phyloP scores from a whole-genome alignment of 2,113 vertebrate genomes.

The Chamaea fasciata region DNA sequence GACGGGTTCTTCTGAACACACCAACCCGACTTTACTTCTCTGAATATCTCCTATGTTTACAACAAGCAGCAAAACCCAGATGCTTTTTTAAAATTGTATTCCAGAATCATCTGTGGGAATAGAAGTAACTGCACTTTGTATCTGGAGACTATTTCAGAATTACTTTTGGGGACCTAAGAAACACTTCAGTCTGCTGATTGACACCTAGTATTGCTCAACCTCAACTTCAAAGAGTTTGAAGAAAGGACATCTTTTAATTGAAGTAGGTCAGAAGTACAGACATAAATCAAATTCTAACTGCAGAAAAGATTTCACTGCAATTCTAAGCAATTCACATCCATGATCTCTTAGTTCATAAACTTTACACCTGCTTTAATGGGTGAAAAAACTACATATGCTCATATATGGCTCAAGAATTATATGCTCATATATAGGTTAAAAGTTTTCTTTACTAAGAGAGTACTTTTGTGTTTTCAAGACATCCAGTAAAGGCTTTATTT shows the following conservation, averaged over 20 bases:
- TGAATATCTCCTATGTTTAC: neutral
- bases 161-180: neutral
- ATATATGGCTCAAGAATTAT: fast-evolving
- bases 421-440: neutral
- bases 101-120: neutral
- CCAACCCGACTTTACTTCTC: neutral
- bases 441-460: neutral
- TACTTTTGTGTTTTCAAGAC: neutral
- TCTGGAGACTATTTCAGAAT: neutral
- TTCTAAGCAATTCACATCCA: neutral
- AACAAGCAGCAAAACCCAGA: neutral
- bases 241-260: neutral
- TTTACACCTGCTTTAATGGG: neutral
- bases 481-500: neutral
- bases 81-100: neutral
- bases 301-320: neutral
- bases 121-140: neutral
- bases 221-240: neutral
- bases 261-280: neutral
- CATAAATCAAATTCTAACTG: neutral
- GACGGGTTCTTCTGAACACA: neutral
- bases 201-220: neutral
- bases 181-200: fast-evolving
- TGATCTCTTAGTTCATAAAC: neutral
- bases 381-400: neutral